Percentiles rank a stretch among this genome's conserved stretches.
phyloP scores from a whole-genome alignment of 2,113 vertebrate species.

The Mugil cephalus region DNA sequence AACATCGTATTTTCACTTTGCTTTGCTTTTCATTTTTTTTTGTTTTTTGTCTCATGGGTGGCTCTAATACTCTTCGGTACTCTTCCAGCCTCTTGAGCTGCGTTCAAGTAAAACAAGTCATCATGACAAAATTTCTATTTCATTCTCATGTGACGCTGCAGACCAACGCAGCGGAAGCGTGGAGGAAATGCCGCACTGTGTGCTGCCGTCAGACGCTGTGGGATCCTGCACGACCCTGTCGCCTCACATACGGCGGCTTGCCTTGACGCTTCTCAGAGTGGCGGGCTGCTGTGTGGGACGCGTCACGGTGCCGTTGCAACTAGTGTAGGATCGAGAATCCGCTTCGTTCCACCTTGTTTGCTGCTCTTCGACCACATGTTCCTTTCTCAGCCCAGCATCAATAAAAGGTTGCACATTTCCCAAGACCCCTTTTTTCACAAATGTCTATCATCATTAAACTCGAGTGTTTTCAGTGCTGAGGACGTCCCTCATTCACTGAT shows the following conservation, averaged over 20 bases:
- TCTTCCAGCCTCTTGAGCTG: constrained; percentile 1
- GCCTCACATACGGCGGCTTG: neutral
- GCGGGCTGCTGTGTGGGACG: neutral
- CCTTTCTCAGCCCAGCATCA: neutral
- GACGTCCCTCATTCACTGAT: too few species aligned
- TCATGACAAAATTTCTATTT: constrained; percentile 10
- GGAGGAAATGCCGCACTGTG: constrained; percentile 2
- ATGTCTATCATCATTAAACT: too few species aligned
- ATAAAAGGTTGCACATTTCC: too few species aligned
- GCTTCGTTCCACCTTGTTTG: constrained; percentile 18
- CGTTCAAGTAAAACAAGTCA: constrained; percentile 1
- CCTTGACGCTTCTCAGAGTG: neutral
- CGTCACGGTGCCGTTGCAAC: neutral
- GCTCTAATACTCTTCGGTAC: too few species aligned
- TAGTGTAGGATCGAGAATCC: constrained; percentile 1
- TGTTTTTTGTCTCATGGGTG: too few species aligned
- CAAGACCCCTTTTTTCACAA: too few species aligned
- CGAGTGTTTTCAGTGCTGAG: too few species aligned
- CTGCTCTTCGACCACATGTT: neutral
- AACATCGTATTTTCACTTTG: too few species aligned
- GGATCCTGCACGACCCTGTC: neutral
- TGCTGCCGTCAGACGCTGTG: neutral
- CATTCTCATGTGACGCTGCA: neutral
- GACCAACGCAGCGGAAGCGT: neutral
- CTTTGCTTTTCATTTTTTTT: too few species aligned